Base-by-base conservation (phyloP, 2,888 invertebrate species). In the Calliopum simillimum region DNA sequence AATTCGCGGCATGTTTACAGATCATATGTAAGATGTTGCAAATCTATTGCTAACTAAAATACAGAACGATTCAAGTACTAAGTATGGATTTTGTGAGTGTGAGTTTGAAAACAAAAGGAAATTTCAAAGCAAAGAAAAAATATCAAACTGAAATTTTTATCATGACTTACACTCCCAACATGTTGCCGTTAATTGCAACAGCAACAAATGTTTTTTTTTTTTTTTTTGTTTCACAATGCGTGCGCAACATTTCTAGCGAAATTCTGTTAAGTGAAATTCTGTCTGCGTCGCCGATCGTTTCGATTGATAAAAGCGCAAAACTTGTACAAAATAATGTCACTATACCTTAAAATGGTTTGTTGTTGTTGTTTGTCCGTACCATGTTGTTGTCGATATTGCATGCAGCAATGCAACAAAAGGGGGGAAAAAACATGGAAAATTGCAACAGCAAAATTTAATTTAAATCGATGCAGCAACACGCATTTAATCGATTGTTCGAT, bases 401-500 rank as follows among this genome's bases (percentile, higher is more conserved):
- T 33, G 33, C 33, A 33, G 33, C 2, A 33, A 33, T 33, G 33
- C 33, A 33, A 33, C 33, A 8, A 8, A 33, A 5, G 33, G 5
- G 33, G 0, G n/a, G n/a, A n/a, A n/a, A n/a, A n/a, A 33, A 33
- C 33, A 8, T 8, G 33, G 1, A 33, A 33, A 16, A 11, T 53
- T 16, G 53, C 51, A 19, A 53, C 53, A 53, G 21, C 53, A 19
- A 16, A 16, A 58, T 25, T 14, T 4, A 16, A 33, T n/a, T 33
- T 58, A 33, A 58, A 33, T 23, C 14, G n/a, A 25, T 23, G 55
- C 33, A 33, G 19, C 59, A 61, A 61, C 44, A 61, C 61, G 61
- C 46, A 61, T 46, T 61, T 61, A 61, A 61, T 61, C 61, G 61
- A 12, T 44, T 46, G 21, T 11, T 46, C 46, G 61, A 61, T 46